Conservation (phyloP, 2,113 vertebrate species). For the Condylura cristata region DNA sequence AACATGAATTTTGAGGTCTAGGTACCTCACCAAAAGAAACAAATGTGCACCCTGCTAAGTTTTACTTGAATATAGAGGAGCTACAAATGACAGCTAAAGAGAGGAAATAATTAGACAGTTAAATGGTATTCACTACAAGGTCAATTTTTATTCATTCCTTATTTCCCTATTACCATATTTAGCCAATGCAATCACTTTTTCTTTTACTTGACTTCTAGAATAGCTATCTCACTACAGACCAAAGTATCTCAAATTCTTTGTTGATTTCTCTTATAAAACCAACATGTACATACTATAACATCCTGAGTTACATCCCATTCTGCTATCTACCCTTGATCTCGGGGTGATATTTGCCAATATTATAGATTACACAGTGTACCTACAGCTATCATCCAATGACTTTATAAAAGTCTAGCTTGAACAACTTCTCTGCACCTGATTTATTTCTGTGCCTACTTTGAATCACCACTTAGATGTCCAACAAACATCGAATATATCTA, state of each 20-base stretch:
- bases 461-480: background rate
- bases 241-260: background rate
- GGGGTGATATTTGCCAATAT: background rate
- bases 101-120: background rate
- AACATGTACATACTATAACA: background rate
- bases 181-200: background rate
- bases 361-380: background rate
- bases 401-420: background rate
- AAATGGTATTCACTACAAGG: background rate
- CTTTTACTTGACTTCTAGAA: background rate
- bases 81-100: background rate
- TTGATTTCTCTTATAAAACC: background rate
- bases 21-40: background rate
- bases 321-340: background rate
- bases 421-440: background rate
- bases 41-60: background rate
- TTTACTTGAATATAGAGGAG: background rate
- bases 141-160: background rate
- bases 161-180: background rate
- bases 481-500: background rate
- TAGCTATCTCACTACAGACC: background rate
- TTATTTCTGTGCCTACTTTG: background rate
- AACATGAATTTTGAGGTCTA: background rate
- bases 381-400: background rate
- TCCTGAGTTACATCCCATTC: background rate